Evolutionary conservation across 2,888 invertebrate genomes (phyloP), one percentile per base, ranked within the genome.

Genomic region (Megaustenia siamemsis): DNA sequence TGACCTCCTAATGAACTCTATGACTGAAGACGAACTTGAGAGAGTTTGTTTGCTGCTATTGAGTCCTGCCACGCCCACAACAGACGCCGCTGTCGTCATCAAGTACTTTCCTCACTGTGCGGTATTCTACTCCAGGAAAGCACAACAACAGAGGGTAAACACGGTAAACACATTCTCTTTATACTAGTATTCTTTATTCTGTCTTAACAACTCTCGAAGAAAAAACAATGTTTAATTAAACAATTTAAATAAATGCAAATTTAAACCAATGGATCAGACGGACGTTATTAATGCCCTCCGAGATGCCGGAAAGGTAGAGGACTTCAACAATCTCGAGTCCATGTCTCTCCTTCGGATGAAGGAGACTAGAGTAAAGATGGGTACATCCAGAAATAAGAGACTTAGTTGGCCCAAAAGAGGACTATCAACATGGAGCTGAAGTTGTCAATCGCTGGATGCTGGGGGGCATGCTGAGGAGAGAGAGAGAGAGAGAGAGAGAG

Each of bases 61-160:
- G 66, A 66, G 66, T 66, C 66, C 66, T 28, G 66, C 66, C 28
- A 66, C 66, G 24, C 32, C 66, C 28, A 32, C 66, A 28, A 66
- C 66, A 32, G 28, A 66, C 32, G 66, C 66, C 5, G 32, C 32
- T 5, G 66, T 66, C 32, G 32, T 66, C 66, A 12, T 66, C 0
- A 12, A 32, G 28, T 32, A 32, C 6, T 66, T 21, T 32, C 66
- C 66, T 32, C 66, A 66, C 66, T 66, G 66, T 32, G 66, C 32
- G 32, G 32, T 66, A 6, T 66, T 66, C 66, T 66, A 8, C 66
- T 66, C 66, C 32, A 28, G 66, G 66, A 28, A 12, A 32, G 66
- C 66, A 32, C 28, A 12, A 5, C 66, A 66, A 32, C 8, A 32
- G 12, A 32, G 66, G 28, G 32, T 32, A 8, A 66, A 66, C 32